A percentile compares a stretch with the other conserved stretches of the same genome.
Conservation (phyloP, 2,113 vertebrate species). For the Potamarius usumacintae region DNA sequence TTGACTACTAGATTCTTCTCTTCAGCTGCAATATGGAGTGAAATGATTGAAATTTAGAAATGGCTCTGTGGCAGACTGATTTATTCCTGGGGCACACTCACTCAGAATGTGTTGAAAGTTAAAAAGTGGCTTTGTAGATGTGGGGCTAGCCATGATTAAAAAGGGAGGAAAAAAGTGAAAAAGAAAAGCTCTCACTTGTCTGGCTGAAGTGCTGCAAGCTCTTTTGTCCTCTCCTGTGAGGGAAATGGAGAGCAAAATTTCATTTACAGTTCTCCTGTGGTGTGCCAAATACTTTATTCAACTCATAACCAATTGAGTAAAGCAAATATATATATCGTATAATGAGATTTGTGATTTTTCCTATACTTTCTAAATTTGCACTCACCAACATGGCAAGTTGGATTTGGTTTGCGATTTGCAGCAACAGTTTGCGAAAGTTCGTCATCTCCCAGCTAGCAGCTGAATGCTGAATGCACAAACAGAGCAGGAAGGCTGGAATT, state of each 20-base stretch:
- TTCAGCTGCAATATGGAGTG: not conserved
- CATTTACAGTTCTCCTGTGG: not conserved
- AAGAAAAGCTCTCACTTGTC: constrained; percentile 69
- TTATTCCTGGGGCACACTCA: not conserved
- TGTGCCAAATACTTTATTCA: not conserved
- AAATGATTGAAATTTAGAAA: constrained; percentile 21
- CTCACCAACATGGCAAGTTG: constrained; percentile 74
- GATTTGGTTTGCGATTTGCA: constrained; percentile 69
- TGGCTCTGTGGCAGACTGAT: constrained; percentile 14
- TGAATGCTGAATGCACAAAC: constrained; percentile 73
- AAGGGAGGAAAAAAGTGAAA: constrained; percentile 9
- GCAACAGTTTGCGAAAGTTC: constrained; percentile 69
- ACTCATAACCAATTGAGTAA: not conserved
- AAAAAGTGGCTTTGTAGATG: not conserved
- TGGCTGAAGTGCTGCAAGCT: constrained; percentile 71
- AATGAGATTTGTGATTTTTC: not conserved
- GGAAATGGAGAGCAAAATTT: not conserved
- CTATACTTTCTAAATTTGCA: not conserved
- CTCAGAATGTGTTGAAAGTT: not conserved
- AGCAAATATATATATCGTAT: too few relatives aligned
- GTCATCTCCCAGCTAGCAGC: constrained; percentile 59
- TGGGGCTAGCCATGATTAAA: constrained; percentile 17
- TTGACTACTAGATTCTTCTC: not conserved
- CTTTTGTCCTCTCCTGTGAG: constrained; percentile 75
- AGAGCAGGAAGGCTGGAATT: constrained; percentile 73